These are phyloP conservation scores for Tachypleus tridentatus DNA, from an alignment of 1,140 invertebrate species.

Conservation along the genomic window DNA sequence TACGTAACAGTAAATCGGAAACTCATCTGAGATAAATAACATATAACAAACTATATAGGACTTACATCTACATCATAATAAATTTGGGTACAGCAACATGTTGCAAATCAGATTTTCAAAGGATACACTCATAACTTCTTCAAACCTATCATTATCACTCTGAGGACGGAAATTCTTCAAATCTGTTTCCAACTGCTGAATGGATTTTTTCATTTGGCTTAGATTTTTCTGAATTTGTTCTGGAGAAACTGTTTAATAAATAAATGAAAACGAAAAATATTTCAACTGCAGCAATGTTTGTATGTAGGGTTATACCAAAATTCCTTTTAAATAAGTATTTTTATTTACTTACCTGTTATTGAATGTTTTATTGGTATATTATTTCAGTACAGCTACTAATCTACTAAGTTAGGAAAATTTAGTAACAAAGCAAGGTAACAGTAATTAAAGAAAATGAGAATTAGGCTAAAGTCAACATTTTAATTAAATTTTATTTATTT, in stretches of 20 bases:
- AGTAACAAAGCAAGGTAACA: too few relatives aligned
- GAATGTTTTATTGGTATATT: too few relatives aligned
- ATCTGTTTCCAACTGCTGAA: constrained; percentile 77
- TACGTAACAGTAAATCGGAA: too few relatives aligned
- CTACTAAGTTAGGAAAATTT: too few relatives aligned
- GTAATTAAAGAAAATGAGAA: too few relatives aligned
- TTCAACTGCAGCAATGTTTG: too few relatives aligned
- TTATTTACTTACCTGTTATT: too few relatives aligned
- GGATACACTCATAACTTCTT: constrained; percentile 64
- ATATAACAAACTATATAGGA: background rate
- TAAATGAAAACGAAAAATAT: background rate
- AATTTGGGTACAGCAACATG: constrained; percentile 3
- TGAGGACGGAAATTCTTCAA: constrained; percentile 67
- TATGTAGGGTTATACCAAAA: too few relatives aligned
- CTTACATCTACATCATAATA: background rate
- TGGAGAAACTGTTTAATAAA: constrained; percentile 51
- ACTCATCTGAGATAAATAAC: constrained; percentile 14
- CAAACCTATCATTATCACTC: constrained; percentile 65
- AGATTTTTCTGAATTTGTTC: constrained; percentile 74
- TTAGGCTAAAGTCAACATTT: too few relatives aligned
- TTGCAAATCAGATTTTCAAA: constrained; percentile 28
- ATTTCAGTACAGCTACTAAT: too few relatives aligned
- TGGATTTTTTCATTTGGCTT: constrained; percentile 69
- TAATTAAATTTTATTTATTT: too few relatives aligned
- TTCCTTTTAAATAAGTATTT: too few relatives aligned